Evolutionary conservation across 2,113 vertebrate genomes (phyloP), one percentile per base, ranked within the genome.

Genomic region (Salvelinus namaycush): DNA sequence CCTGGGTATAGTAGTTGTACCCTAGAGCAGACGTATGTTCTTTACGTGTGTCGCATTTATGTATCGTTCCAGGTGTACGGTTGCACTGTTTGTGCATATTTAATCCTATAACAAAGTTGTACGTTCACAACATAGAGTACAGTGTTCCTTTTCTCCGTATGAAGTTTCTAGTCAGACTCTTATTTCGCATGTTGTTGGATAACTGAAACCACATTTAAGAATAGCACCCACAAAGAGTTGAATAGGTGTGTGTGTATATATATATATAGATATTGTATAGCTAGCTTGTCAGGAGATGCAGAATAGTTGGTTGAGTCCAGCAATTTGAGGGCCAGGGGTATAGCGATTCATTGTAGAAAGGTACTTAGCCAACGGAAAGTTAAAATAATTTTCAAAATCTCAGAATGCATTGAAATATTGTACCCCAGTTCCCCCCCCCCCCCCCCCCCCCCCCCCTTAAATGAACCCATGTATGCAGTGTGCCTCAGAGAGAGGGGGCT

Each of bases 41-140:
- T 62, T 29, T 14, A 66, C 9, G 9, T 54, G 22, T 66, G 72
- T 75, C 62, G 69, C 0, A 29, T 86, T 83, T 80, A 74, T 75
- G 83, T 83, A 77, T 84, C 77, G 64, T 60, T 70, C 3, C 74
- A 67, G 81, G 81, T 83, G 7, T 73, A 62, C 5, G 64, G 51
- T 68, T 79, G 71, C 66, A 70, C 73, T 74, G 29, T 76, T 9
- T 72, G 59, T n/a, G 39, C 39, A 44, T n/a, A 31, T 48, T 34
- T 70, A 51, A 4, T 60, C 29, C n/a, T 67, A 60, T 68, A 69
- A 70, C 1, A 59, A 77, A 39, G 29, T 39, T 20, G 12, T 48
- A 79, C 57, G 9, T 44, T 44, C 39, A 72, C 24, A 2, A 49
- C 11, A 51, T 24, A 44, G 5, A 13, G 48, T 68, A 70, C n/a